Evolutionary conservation across 1,140 invertebrate genomes (phyloP), one percentile per base, ranked within the genome.

Genomic region (Agraylea sexmaculata): DNA sequence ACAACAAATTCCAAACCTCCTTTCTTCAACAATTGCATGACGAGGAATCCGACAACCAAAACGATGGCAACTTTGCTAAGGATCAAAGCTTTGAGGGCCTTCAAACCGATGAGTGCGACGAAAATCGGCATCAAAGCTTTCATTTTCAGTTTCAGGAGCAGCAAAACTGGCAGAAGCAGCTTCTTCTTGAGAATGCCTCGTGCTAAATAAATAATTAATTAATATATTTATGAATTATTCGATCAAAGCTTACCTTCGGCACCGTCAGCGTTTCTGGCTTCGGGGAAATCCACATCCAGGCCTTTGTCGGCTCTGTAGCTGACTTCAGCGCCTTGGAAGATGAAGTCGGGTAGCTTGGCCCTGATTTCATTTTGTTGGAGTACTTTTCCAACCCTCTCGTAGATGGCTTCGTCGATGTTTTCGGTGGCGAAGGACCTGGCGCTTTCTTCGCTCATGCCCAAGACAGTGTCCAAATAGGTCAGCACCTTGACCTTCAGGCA

Each of bases 41-140:
- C 73, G 13, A 87, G 67, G 66, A 88, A 87, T 41, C 79, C 83
- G 29, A 85, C 66, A 22, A 88, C 83, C 33, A 86, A 59, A 3
- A 80, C 62, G 49, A 88, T 75, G 36, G 83, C 81, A 28, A 87
- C 65, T 59, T 88, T 88, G 46, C 82, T 86, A 45, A 87, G 70
- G 22, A 88, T 72, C 12, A 87, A 62, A 49, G 84, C 84, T 61
- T 88, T 88, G 43, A 83, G 62, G 8, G 84, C 80, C 60, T 88
- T 88, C 33, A 87, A 58, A 41, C 81, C 78, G 56, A 86, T 75
- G 43, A 87, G 62, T 17, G 76, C 73, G 10, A 87, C 69, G 45
- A 87, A 72, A 45, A 88, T 83, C 10, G 84, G 84, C 74, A 82
- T 83, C 16, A 88, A 56, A 18, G 81, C 77, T 62, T 88, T 87